These are phyloP conservation scores for Cactoblastis cactorum DNA, from an alignment of 2,888 invertebrate species.

Conservation along the genomic window DNA sequence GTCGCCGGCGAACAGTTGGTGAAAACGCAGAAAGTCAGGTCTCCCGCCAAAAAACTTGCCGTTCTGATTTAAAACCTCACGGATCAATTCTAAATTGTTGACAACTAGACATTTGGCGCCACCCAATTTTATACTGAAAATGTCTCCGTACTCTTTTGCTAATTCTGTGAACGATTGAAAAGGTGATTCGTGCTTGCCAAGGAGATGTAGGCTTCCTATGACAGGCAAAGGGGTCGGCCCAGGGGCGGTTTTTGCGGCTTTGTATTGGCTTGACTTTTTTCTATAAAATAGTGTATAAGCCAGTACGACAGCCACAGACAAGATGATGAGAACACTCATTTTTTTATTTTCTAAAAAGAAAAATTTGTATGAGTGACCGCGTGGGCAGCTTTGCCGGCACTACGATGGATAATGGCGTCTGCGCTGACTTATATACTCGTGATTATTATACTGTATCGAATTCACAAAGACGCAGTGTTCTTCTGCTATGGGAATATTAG, in stretches of 20 bases:
- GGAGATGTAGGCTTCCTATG: slow-evolving; percentile 84
- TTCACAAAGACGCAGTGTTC: not conserved
- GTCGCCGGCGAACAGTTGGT: slow-evolving; percentile 90
- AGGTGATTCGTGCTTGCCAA: slow-evolving; percentile 82
- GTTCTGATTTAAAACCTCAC: slow-evolving; percentile 88
- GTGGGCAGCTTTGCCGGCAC: slow-evolving; percentile 39
- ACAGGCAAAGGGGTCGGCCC: slow-evolving; percentile 84
- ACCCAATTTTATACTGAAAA: slow-evolving; percentile 85
- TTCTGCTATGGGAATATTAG: not conserved
- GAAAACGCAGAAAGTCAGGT: slow-evolving; percentile 89
- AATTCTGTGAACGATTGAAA: slow-evolving; percentile 86
- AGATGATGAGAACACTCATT: slow-evolving; percentile 56
- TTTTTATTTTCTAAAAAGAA: slow-evolving; percentile 56
- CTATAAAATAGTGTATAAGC: slow-evolving; percentile 48
- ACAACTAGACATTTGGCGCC: slow-evolving; percentile 85
- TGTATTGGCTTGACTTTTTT: slow-evolving; percentile 33
- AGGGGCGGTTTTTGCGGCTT: slow-evolving; percentile 70
- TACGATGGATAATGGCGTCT: slow-evolving; percentile 21
- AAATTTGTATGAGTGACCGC: slow-evolving; percentile 48
- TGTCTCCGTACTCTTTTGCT: slow-evolving; percentile 84
- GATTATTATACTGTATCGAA: slow-evolving; percentile 35
- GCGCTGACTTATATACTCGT: slow-evolving; percentile 35
- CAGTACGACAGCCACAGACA: slow-evolving; percentile 45
- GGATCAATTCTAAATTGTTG: slow-evolving; percentile 84
- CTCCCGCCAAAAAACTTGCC: slow-evolving; percentile 91